Base-by-base conservation (phyloP, 2,113 vertebrate genomes). In the Pedetes capensis region DNA sequence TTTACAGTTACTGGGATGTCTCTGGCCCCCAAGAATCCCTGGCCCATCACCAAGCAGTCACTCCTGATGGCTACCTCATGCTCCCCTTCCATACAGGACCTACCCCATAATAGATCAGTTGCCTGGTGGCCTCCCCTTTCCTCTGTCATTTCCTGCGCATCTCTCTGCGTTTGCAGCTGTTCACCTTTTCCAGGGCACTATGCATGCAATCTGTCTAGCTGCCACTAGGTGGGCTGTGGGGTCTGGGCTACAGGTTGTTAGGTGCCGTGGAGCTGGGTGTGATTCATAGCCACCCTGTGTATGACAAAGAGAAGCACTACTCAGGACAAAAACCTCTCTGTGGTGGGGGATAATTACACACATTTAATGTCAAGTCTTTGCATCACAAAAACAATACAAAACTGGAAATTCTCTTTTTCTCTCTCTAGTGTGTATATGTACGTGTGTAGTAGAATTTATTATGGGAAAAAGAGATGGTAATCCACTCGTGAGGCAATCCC, bases 211-310 rank as follows among this genome's bases (percentile, higher is more conserved):
- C 55, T 7, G 29, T 23, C 59, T 18, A 57, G 37, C 68, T n/a
- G 47, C 94, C 96, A 68, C 95, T 92, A 93, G 96, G 95, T 71
- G 96, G 87, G 49, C 90, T 37, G 37, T 34, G 68, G 91, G 53
- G 13, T 59, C 61, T 25, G 81, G 71, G 47, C 87, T 66, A 61
- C 61, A 90, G 76, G 68, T n/a, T n/a, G n/a, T n/a, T n/a, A n/a
- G n/a, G n/a, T n/a, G n/a, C n/a, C n/a, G n/a, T n/a, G n/a, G n/a
- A n/a, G n/a, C n/a, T n/a, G n/a, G n/a, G n/a, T n/a, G n/a, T n/a
- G n/a, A n/a, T n/a, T n/a, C n/a, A n/a, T n/a, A n/a, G n/a, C n/a
- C n/a, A n/a, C n/a, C n/a, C n/a, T n/a, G n/a, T n/a, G n/a, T n/a
- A n/a, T n/a, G n/a, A n/a, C n/a, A n/a, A n/a, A n/a, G n/a, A n/a